Base-by-base conservation (phyloP, 2,888 invertebrate genomes). In the Pachymerium ferrugineum region DNA sequence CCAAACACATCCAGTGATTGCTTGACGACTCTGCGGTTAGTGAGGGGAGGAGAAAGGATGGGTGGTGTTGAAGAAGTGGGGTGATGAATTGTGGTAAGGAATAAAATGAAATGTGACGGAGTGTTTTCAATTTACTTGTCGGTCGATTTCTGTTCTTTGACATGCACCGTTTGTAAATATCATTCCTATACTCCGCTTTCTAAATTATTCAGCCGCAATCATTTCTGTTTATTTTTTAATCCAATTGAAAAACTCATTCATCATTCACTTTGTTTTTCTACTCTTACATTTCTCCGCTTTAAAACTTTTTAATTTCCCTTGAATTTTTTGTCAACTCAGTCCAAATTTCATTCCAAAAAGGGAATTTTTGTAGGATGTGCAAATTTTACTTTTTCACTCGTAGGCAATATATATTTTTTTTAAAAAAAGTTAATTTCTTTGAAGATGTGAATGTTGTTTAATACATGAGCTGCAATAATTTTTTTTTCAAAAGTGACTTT, bases 91-190 rank as follows among this genome's bases (percentile, higher is more conserved):
- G 19, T 16, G n/a, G 69, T 33, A 54, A 25, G 22, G 25, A 54
- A 54, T 54, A 28, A 25, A 54, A 25, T 54, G 33, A 33, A 29
- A 33, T 28, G 71, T n/a, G n/a, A 54, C 10, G 35, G 19, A 35
- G 35, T 38, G 71, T 71, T 71, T 71, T 54, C 54, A 54, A 54
- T 54, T 54, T 54, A 28, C 28, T 54, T 54, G 28, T 54, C 54
- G 28, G 54, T 54, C 54, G 25, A 54, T 54, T 54, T 22, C 54
- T 1, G 25, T 54, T 54, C 54, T 22, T 12, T 54, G 8, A 22
- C 8, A 25, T 14, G 22, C 54, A 1, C 25, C 28, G 22, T 54
- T 22, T 22, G 54, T 54, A 54, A 54, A 54, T 28, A 54, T 16
- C 47, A 47, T 47, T 47, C n/a, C n/a, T n/a, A n/a, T n/a, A n/a